phyloP scores from a whole-genome alignment of 2,797 vertebrate genomes.

The Salmo trutta region DNA sequence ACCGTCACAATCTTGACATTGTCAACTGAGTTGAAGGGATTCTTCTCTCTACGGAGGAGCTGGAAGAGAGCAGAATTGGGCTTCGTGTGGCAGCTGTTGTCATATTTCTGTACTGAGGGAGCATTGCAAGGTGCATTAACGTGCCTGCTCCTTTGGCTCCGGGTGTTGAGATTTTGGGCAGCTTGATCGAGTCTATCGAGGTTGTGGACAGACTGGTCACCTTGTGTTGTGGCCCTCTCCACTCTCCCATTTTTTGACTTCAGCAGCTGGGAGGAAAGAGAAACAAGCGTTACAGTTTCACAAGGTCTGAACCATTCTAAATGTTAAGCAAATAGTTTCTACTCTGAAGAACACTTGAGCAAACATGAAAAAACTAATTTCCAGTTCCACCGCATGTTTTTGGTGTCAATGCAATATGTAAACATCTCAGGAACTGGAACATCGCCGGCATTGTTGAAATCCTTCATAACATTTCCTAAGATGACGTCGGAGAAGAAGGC shows the following conservation, averaged over 20 bases:
- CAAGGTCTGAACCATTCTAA: background rate
- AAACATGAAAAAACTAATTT: background rate
- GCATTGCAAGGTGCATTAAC: conserved; percentile 47
- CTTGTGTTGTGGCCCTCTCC: conserved; percentile 49
- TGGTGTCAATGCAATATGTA: no score
- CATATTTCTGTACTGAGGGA: conserved; percentile 72
- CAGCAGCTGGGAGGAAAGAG: conserved; percentile 57
- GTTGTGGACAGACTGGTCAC: conserved; percentile 26
- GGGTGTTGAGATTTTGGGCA: conserved; percentile 36
- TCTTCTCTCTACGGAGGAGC: conserved; percentile 70
- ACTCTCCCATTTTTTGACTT: conserved; percentile 60
- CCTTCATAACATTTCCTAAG: no score
- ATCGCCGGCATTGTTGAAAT: no score
- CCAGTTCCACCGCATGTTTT: no score
- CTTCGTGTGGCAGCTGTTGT: conserved; percentile 74
- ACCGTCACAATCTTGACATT: conserved; percentile 67
- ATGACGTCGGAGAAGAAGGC: no score
- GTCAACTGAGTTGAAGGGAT: conserved; percentile 76
- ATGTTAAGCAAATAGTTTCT: background rate
- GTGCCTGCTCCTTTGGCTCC: conserved; percentile 49
- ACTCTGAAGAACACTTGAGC: no score
- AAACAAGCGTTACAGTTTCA: background rate
- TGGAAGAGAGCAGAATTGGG: conserved; percentile 47
- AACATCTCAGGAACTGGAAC: no score
- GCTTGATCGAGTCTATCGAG: conserved; percentile 38